phyloP scores from a whole-genome alignment of 2,113 vertebrate species.

The Scomber scombrus region DNA sequence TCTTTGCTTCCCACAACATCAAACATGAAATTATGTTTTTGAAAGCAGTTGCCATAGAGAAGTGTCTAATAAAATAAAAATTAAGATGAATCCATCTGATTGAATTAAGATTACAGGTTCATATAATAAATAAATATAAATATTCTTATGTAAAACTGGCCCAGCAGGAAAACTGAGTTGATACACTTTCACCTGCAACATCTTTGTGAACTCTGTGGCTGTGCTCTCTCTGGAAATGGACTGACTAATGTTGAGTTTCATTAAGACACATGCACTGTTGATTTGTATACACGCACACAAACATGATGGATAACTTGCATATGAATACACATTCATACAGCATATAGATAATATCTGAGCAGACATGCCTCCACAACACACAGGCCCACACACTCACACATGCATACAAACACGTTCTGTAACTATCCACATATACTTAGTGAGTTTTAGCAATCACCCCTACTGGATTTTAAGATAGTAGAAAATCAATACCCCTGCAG shows the following conservation, averaged over 20 bases:
- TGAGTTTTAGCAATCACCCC: constrained; percentile 16
- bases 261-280: constrained; percentile 30
- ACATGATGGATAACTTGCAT: background rate
- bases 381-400: background rate
- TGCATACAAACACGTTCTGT: background rate
- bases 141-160: constrained; percentile 10
- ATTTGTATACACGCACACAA: background rate
- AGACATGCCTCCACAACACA: background rate
- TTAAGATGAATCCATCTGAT: background rate
- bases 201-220: constrained; percentile 18
- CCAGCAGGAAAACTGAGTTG: background rate
- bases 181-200: constrained; percentile 20
- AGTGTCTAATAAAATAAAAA: background rate
- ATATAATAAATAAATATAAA: background rate
- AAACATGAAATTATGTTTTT: background rate
- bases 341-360: background rate
- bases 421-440: background rate
- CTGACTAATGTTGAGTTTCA: constrained; percentile 34
- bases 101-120: background rate
- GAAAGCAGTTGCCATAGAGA: background rate
- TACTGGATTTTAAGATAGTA: constrained; percentile 39
- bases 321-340: background rate
- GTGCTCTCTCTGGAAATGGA: constrained; percentile 38
- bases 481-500: constrained; percentile 47
- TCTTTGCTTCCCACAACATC: background rate